phyloP scores from a whole-genome alignment of 2,797 vertebrate genomes.

The Fringilla coelebs region DNA sequence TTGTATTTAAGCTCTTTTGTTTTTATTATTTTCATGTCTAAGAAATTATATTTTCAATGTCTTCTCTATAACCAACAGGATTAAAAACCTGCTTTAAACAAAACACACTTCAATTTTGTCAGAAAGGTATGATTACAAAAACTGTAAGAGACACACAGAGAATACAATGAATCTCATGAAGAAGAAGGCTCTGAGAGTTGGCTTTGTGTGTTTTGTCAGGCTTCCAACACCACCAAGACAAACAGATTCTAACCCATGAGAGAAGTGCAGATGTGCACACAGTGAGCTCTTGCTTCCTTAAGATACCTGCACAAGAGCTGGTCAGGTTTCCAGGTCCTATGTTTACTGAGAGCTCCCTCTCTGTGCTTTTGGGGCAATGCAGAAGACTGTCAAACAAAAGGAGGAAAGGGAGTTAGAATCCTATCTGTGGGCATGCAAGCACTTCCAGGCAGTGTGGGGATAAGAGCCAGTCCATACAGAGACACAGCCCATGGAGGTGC shows the following conservation, averaged over 20 bases:
- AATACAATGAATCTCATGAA: neutral
- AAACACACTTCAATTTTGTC: neutral
- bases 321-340: neutral
- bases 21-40: neutral
- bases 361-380: neutral
- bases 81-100: neutral
- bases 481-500: rapidly evolving
- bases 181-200: neutral
- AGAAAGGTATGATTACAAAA: neutral
- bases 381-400: neutral
- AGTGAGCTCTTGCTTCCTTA: neutral
- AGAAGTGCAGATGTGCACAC: neutral
- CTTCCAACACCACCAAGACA: neutral
- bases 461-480: neutral
- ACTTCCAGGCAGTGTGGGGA: neutral
- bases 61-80: neutral
- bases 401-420: neutral
- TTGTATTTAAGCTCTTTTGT: neutral
- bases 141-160: neutral
- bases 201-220: neutral
- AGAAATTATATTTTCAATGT: neutral
- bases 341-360: neutral
- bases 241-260: neutral
- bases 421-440: rapidly evolving
- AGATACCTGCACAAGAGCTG: neutral